These are phyloP conservation scores for Parthenolecanium corni DNA, from an alignment of 2,888 invertebrate species.

Conservation along the genomic window DNA sequence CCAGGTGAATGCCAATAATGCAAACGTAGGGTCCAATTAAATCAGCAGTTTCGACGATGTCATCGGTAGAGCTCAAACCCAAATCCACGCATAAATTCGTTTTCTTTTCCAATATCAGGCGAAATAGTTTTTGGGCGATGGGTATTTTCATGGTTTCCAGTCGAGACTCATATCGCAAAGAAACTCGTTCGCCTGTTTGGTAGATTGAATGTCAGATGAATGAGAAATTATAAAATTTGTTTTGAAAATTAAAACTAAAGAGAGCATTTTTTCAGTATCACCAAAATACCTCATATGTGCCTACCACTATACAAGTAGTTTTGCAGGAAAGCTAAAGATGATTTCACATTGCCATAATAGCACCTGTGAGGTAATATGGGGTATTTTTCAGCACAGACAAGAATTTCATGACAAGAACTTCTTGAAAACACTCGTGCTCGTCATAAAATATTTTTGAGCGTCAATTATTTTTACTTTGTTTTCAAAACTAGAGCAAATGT, in stretches of 20 bases:
- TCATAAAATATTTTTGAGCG: too few relatives aligned
- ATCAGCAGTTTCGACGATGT: background rate
- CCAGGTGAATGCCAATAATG: background rate
- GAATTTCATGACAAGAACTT: too few relatives aligned
- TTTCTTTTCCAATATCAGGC: constrained; percentile 4
- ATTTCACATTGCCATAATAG: too few relatives aligned
- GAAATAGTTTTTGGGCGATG: constrained; percentile 1
- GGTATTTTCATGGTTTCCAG: background rate
- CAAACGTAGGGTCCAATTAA: constrained; percentile 19
- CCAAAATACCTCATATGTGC: too few relatives aligned
- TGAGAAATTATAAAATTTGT: background rate
- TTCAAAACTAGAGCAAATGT: too few relatives aligned
- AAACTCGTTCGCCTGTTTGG: background rate
- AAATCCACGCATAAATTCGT: constrained; percentile 9
- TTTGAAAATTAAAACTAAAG: background rate
- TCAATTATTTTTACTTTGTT: too few relatives aligned
- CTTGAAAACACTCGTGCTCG: too few relatives aligned
- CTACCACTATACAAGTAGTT: too few relatives aligned
- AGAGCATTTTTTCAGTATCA: too few relatives aligned
- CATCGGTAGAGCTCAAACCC: background rate
- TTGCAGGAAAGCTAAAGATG: too few relatives aligned
- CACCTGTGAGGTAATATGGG: too few relatives aligned
- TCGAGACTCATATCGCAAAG: background rate
- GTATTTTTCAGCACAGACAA: too few relatives aligned
- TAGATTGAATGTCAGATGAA: background rate